These are phyloP conservation scores for Netelia melanura DNA, from an alignment of 2,888 invertebrate species.

Conservation along the genomic window DNA sequence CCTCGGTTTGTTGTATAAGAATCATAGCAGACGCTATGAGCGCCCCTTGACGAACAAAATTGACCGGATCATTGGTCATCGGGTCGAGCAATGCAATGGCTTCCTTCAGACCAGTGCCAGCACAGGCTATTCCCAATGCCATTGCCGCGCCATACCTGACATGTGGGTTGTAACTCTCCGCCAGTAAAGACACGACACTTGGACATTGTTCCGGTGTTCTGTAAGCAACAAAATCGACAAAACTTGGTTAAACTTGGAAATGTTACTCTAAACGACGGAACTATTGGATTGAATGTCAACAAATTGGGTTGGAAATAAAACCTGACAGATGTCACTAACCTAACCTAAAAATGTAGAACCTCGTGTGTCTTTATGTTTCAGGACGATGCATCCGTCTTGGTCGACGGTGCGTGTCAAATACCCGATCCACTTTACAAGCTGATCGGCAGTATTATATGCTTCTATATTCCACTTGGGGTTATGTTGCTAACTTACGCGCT, in stretches of 20 bases:
- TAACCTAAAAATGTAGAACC: background rate
- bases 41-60: constrained; percentile 99
- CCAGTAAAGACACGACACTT: constrained; percentile 97
- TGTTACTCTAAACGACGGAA: background rate
- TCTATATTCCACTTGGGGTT: constrained; percentile 97
- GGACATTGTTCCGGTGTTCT: constrained; percentile 98
- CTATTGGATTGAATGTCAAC: too few relatives aligned
- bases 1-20: constrained; percentile 98
- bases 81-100: constrained; percentile 98
- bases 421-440: constrained; percentile 95
- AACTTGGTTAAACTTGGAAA: background rate
- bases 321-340: too few relatives aligned
- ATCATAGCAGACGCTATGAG: constrained; percentile 99
- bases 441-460: constrained; percentile 97
- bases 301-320: too few relatives aligned
- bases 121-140: constrained; percentile 99
- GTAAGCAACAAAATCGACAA: constrained; percentile 65
- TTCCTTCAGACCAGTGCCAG: constrained; percentile 98
- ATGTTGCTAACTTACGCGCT: constrained; percentile 98
- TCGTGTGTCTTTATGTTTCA: constrained; percentile 83
- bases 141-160: constrained; percentile 99
- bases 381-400: constrained; percentile 93
- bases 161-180: constrained; percentile 99
- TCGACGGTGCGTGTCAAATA: constrained; percentile 94
- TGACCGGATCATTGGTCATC: constrained; percentile 99